Evolutionary conservation across 2,113 vertebrate genomes (phyloP).

Genomic region (Elaphurus davidianus): DNA sequence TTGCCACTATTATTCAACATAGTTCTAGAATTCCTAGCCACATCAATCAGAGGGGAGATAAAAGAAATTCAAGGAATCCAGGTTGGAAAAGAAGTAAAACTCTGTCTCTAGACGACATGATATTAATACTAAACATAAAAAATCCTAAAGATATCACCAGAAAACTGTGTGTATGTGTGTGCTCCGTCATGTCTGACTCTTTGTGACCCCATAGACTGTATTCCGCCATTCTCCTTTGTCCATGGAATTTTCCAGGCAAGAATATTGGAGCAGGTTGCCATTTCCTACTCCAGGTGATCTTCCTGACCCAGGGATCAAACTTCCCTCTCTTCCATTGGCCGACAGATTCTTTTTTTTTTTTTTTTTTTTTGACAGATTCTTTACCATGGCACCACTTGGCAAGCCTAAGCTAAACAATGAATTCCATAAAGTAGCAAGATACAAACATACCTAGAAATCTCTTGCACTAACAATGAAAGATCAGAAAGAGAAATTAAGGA

Average conservation of each 20-base stretch:
- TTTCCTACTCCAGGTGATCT: not conserved
- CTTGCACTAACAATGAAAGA: too few relatives aligned
- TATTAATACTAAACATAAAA: not conserved
- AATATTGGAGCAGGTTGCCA: not conserved
- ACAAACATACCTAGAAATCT: too few relatives aligned
- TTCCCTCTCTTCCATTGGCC: too few relatives aligned
- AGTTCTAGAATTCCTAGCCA: not conserved
- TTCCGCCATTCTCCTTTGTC: rapidly evolving
- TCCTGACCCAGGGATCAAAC: not conserved
- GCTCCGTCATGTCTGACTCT: not conserved
- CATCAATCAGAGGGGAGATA: not conserved
- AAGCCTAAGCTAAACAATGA: too few relatives aligned
- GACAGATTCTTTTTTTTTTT: too few relatives aligned
- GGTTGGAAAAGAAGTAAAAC: not conserved
- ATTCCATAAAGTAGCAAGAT: too few relatives aligned
- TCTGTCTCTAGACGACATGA: not conserved
- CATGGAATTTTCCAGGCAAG: not conserved
- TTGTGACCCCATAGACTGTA: not conserved
- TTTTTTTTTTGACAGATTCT: too few relatives aligned
- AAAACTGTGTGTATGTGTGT: not conserved
- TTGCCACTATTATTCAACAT: not conserved
- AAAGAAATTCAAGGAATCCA: not conserved
- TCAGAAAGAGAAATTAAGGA: too few relatives aligned
- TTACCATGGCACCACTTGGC: too few relatives aligned
- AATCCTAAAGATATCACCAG: not conserved